A percentile compares a stretch with the other conserved stretches of the same genome.
Conservation (phyloP, 2,113 vertebrate species). For the Catagonus wagneri region DNA sequence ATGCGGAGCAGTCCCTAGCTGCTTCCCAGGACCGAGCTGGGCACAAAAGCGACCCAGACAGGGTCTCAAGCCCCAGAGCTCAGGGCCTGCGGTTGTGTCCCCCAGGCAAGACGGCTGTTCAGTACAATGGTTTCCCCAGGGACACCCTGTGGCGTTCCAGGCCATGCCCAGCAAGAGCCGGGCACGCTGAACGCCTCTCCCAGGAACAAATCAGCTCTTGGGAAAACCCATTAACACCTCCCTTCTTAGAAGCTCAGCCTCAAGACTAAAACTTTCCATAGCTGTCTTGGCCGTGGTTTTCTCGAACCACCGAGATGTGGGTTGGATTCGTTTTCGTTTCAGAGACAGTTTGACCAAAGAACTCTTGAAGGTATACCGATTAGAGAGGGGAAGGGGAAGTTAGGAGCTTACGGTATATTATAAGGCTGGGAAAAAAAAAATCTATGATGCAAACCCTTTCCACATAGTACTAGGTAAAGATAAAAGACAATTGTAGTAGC, state of each 20-base stretch:
- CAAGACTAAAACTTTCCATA: background rate
- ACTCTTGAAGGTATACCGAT: conserved; percentile 12
- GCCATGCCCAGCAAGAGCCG: background rate
- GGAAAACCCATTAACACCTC: background rate
- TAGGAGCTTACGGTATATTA: conserved; percentile 55
- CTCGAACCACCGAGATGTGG: background rate
- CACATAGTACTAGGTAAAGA: conserved; percentile 53
- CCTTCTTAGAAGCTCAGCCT: background rate
- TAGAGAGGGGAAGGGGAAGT: background rate
- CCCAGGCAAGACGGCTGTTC: background rate
- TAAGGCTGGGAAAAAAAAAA: conserved; percentile 72
- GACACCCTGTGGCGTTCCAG: background rate
- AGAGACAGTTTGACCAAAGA: conserved; percentile 49
- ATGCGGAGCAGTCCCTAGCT: background rate
- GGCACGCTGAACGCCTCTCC: background rate
- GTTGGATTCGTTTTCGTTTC: conserved; percentile 32
- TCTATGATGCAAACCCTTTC: conserved; percentile 71
- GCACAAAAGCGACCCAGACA: background rate
- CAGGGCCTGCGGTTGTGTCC: background rate
- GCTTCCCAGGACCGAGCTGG: background rate
- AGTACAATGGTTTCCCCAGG: background rate
- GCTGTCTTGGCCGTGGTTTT: background rate
- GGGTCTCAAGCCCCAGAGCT: background rate
- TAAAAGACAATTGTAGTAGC: conserved; percentile 57
- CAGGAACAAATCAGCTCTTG: background rate